Evolutionary conservation across 2,113 vertebrate genomes (phyloP), one percentile per base, ranked within the genome.

Genomic region (Anser brachyrhynchus): DNA sequence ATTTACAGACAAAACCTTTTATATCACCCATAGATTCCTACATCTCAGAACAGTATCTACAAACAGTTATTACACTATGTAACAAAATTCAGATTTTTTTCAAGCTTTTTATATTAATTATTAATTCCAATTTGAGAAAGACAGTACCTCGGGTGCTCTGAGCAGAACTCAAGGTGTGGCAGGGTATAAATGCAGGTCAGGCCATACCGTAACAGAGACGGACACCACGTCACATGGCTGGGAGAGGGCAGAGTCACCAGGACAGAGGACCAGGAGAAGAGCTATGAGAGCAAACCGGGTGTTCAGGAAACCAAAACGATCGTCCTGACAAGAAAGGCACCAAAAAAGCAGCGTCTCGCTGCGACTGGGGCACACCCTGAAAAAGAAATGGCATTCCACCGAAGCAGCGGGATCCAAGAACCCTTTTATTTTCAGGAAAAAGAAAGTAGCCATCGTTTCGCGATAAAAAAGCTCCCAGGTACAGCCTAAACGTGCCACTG

Each of bases 1-100:
- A 98, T 98, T 97, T 98, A 98, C 98, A 97, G 97, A 98, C 98
- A 98, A 98, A 97, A 95, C 92, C 94, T 97, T 71, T 96, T 61
- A 39, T 97, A 96, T 96, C 97, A 98, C 97, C 95, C 97, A 97
- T 95, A 98, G 96, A 96, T 95, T 98, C 97, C 96, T 87, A 98
- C 85, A 95, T 97, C 97, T 97, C 89, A 93, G 81, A 95, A 95
- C 95, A 92, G 96, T 97, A 97, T 98, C 97, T 97, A 97, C 96
- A 97, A 96, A 97, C 92, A 81, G 94, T 97, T 98, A 97, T 97
- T 97, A 97, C 96, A 96, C 92, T 98, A 97, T 96, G 90, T 86
- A 97, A 97, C 95, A 96, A 97, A 96, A 96, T 93, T 87, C 89
- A 80, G 69, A 66, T 95, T 79, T 52, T 79, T 52, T 71, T 64